These are phyloP conservation scores for Bimastos eiseni DNA, from an alignment of 2,888 invertebrate species.

Conservation along the genomic window DNA sequence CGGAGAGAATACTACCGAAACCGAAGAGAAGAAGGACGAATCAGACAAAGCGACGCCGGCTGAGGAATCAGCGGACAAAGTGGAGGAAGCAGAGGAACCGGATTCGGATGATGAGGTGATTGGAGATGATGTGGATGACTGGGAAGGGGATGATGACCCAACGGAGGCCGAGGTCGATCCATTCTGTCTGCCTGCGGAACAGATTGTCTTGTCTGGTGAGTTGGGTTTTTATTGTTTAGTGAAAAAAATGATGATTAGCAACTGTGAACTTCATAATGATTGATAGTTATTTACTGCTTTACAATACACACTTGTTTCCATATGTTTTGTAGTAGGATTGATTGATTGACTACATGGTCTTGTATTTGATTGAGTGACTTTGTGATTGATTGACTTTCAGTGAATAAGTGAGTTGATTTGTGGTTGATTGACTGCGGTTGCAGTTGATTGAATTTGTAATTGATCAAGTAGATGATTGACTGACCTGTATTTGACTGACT, in stretches of 20 bases:
- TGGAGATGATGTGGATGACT: constrained; percentile 17
- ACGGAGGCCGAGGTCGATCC: constrained; percentile 29
- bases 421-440: not conserved
- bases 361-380: not conserved
- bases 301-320: not conserved
- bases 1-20: not conserved
- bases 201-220: constrained; percentile 3
- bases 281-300: not conserved
- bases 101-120: constrained; percentile 22
- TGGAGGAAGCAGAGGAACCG: constrained; percentile 16
- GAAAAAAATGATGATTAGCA: not conserved
- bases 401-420: not conserved
- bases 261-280: not conserved
- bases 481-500: too few species aligned
- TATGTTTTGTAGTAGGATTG: not conserved
- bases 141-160: constrained; percentile 29
- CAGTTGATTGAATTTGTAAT: too few species aligned
- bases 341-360: not conserved
- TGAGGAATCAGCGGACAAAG: not conserved
- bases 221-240: not conserved
- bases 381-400: not conserved
- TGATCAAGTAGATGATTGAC: not conserved
- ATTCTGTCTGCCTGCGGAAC: constrained; percentile 25
- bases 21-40: not conserved
- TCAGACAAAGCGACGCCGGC: not conserved